Percentiles rank a stretch among this genome's conserved stretches.
phyloP scores from a whole-genome alignment of 2,113 vertebrate genomes.

The Osmerus mordax region DNA sequence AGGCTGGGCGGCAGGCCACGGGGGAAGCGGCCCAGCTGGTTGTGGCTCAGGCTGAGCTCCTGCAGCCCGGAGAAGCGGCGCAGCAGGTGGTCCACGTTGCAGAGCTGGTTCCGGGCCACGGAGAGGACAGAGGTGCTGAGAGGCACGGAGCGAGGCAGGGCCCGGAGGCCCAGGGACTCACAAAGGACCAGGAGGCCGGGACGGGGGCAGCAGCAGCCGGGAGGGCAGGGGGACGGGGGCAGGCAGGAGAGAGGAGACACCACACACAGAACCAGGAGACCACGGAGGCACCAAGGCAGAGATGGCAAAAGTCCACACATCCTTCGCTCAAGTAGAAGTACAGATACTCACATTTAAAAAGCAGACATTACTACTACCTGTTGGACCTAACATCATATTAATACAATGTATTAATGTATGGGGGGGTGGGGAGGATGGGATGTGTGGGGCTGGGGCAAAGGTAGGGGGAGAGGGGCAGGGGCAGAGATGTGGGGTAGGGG shows the following conservation, averaged over 20 bases:
- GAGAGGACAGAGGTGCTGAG: conserved; percentile 66
- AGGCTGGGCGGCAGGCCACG: conserved; percentile 72
- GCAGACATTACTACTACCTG: too few species aligned
- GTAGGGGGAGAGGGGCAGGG: too few species aligned
- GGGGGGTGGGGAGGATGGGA: too few species aligned
- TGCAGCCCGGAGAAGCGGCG: conserved; percentile 62
- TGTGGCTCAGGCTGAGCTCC: conserved; percentile 74
- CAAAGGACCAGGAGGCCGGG: conserved; percentile 67
- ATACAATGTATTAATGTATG: too few species aligned
- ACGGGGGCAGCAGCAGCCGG: conserved; percentile 70
- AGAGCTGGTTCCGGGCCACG: conserved; percentile 71
- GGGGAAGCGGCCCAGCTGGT: conserved; percentile 69
- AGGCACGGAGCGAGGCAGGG: conserved; percentile 67
- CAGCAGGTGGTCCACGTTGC: conserved; percentile 71
- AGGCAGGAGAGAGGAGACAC: conserved; percentile 46
- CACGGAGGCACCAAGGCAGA: conserved; percentile 56
- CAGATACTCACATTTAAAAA: too few species aligned
- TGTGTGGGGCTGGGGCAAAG: too few species aligned
- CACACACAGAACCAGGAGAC: conserved; percentile 52
- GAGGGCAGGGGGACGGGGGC: conserved; percentile 57
- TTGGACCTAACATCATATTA: too few species aligned
- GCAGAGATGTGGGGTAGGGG: conserved; percentile 18
- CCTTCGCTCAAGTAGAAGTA: too few species aligned
- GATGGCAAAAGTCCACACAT: too few species aligned
- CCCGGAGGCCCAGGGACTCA: conserved; percentile 69